Percentiles rank a stretch among this genome's conserved stretches.
phyloP scores from a whole-genome alignment of 1,140 invertebrate species.

The Meteorus sp. region DNA sequence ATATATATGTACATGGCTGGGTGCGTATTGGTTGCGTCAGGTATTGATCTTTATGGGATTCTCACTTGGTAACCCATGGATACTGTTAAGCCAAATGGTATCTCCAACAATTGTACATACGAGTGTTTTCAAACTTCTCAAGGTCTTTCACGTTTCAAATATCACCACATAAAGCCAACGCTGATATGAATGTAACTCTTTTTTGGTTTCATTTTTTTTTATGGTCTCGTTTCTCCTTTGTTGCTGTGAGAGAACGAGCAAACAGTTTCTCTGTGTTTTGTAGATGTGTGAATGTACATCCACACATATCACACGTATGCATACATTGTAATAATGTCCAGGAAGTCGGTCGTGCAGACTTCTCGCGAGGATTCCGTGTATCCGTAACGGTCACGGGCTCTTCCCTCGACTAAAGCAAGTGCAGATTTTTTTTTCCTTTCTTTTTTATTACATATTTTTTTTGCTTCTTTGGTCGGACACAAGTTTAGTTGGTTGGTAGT shows the following conservation, averaged over 20 bases:
- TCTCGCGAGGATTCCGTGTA: neutral
- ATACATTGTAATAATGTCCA: neutral
- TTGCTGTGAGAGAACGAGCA: no score
- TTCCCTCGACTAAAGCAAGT: neutral
- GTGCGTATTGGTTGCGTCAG: constrained; percentile 9
- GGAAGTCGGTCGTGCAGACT: constrained; percentile 8
- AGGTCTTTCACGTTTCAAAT: no score
- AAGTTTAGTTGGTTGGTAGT: no score
- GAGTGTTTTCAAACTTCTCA: neutral
- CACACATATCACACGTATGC: neutral
- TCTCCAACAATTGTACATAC: neutral
- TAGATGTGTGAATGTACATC: neutral
- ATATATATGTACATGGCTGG: neutral
- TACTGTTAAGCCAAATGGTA: neutral
- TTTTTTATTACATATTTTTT: no score
- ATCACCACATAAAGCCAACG: no score
- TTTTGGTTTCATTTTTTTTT: no score
- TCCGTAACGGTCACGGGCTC: constrained; percentile 13
- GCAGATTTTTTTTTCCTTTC: no score
- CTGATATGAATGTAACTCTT: no score
- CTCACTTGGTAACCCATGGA: neutral
- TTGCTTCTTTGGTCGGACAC: no score
- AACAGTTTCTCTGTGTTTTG: no score
- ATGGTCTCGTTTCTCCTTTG: no score
- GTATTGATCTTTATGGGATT: constrained; percentile 13